Conservation (phyloP, 2,888 invertebrate species). For the Branchipolynoe longqiensis region DNA sequence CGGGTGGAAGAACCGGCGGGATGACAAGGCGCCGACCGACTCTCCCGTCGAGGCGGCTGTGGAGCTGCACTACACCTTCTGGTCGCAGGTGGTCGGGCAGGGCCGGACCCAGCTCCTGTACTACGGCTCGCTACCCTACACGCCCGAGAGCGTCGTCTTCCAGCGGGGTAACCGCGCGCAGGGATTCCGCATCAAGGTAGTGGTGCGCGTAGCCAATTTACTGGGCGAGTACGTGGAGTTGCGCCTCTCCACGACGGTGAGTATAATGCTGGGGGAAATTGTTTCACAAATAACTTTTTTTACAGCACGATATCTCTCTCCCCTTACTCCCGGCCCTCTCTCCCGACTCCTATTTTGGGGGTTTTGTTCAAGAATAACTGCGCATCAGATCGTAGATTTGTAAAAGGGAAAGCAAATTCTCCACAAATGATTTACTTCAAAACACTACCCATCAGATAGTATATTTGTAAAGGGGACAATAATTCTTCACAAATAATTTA, state of each 20-base stretch:
- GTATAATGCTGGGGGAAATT: too few relatives aligned
- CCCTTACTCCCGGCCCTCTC: too few relatives aligned
- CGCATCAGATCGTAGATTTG: too few relatives aligned
- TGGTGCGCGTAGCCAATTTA: constrained; percentile 71
- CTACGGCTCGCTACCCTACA: constrained; percentile 72
- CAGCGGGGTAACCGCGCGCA: constrained; percentile 68
- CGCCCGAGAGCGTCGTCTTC: constrained; percentile 69
- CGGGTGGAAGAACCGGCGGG: constrained; percentile 72
- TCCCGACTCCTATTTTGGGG: too few relatives aligned
- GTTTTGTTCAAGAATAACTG: too few relatives aligned
- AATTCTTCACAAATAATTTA: too few relatives aligned
- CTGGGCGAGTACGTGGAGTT: constrained; percentile 72
- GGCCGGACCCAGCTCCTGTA: constrained; percentile 70
- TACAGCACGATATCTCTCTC: too few relatives aligned
- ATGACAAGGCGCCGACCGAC: constrained; percentile 67
- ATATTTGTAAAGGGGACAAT: too few relatives aligned
- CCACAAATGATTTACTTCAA: too few relatives aligned
- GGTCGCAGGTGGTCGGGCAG: constrained; percentile 67
- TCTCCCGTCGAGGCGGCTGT: constrained; percentile 16
- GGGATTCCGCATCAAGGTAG: constrained; percentile 69
- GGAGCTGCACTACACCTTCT: constrained; percentile 72
- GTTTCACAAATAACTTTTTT: too few relatives aligned
- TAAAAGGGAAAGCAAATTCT: too few relatives aligned
- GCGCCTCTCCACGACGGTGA: constrained; percentile 26
- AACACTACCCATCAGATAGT: too few relatives aligned